phyloP scores from a whole-genome alignment of 2,113 vertebrate genomes.

The Halcyon malimbica region DNA sequence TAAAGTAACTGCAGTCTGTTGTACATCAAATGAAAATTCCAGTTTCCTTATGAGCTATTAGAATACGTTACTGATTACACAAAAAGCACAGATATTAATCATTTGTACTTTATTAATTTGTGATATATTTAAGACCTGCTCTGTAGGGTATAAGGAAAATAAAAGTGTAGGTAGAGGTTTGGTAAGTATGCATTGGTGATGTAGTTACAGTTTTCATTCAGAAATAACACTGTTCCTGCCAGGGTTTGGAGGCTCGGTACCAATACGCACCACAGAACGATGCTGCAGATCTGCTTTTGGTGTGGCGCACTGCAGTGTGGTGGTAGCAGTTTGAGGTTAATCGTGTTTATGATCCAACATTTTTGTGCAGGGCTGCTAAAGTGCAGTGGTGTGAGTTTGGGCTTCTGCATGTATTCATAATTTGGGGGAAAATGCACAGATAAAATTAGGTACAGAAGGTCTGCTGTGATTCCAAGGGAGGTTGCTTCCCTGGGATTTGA shows the following conservation, averaged over 20 bases:
- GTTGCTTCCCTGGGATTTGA: background rate
- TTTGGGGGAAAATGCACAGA: background rate
- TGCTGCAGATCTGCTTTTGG: background rate
- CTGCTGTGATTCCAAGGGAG: background rate
- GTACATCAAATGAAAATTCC: slow-evolving; percentile 44
- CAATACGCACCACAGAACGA: accelerated
- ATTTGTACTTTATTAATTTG: slow-evolving; percentile 44
- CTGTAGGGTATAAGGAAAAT: background rate
- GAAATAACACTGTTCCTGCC: background rate
- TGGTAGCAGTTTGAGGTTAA: background rate
- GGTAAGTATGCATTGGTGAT: background rate
- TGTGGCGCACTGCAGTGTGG: background rate
- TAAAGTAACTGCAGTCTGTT: slow-evolving; percentile 42
- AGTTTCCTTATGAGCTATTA: slow-evolving; percentile 50
- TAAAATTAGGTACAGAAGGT: background rate
- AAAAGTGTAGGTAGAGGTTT: background rate
- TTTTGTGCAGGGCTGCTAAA: background rate
- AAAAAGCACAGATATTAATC: slow-evolving; percentile 15
- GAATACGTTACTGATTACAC: slow-evolving; percentile 39
- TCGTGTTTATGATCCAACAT: background rate
- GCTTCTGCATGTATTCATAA: background rate
- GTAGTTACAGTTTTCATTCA: background rate
- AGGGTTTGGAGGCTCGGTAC: background rate
- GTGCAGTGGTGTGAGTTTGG: background rate
- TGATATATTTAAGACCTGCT: background rate